Base-by-base conservation (phyloP, 2,797 vertebrate genomes). In the Brotula barbata region DNA sequence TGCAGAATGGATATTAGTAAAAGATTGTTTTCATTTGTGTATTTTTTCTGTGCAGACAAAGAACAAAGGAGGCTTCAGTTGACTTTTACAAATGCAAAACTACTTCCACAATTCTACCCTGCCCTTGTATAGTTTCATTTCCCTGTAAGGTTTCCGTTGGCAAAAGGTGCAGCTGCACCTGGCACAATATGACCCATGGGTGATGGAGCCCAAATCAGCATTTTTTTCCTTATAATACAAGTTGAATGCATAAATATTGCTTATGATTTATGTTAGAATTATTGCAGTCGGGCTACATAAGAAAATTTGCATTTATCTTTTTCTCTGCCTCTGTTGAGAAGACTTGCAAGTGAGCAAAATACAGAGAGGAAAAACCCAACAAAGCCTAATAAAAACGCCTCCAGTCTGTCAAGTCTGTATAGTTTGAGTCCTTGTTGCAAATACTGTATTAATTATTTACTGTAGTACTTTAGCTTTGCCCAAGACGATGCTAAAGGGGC, bases 1-100 rank as follows among this genome's bases (percentile, higher is more conserved):
- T 45, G n/a, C 58, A 49, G 54, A 69, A 74, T 23, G 48, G 43
- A 51, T 64, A 58, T 58, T 44, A 49, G 19, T 37, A 15, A 49
- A 40, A 46, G 10, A 37, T 37, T 58, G 50, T 34, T 44, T 45
- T 49, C 49, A 40, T 66, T 16, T 40, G 49, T 44, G 20, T 52
- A 15, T 59, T 52, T 34, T 39, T 15, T 54, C 44, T 63, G 8
- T 45, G 40, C 37, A 47, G 14, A 60, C 25, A 43, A 57, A 68
- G 52, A 60, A 65, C 16, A 58, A n/a, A 39, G 45, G 34, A 9
- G 41, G 31, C 41, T 78, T 47, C 34, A 41, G 39, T 22, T 61
- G 31, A 17, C 22, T 28, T 28, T 39, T 25, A 11, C 25, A 41
- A 41, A 43, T n/a, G 5, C 8, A 59, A 34, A 62, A 48, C 2